Evolutionary conservation across 2,888 invertebrate species (phyloP).

Genomic region (Chrysopilus asiliformis): DNA sequence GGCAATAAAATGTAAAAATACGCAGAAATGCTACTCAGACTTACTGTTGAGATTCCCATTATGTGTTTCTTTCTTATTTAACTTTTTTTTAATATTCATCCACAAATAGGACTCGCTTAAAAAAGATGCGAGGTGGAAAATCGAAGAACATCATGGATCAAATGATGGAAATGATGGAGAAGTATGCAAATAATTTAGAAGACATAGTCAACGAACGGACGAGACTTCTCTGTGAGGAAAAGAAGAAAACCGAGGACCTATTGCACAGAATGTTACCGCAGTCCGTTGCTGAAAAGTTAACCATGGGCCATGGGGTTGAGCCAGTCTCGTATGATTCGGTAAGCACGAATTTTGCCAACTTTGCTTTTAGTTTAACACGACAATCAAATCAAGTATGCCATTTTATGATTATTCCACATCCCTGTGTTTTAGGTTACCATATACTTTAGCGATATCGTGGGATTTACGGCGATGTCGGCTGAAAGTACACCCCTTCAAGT

Average conservation of each 20-base stretch:
- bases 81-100: background rate
- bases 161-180: conserved; percentile 98
- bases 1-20: no score
- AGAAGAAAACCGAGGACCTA: conserved; percentile 84
- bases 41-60: background rate
- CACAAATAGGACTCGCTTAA: conserved; percentile 48
- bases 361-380: no score
- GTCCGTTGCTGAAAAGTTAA: conserved; percentile 79
- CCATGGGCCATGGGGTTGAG: conserved; percentile 77
- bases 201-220: conserved; percentile 88
- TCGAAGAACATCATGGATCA: conserved; percentile 86
- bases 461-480: conserved; percentile 90
- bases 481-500: conserved; percentile 88
- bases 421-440: conserved; percentile 48
- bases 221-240: conserved; percentile 76
- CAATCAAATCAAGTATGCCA: no score
- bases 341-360: no score
- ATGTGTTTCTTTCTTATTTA: background rate
- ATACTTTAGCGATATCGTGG: conserved; percentile 95
- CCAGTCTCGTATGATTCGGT: conserved; percentile 89
- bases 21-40: no score
- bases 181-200: conserved; percentile 88
- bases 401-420: background rate
- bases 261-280: conserved; percentile 89
- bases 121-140: conserved; percentile 81